Evolutionary conservation across 1,140 invertebrate species (phyloP), one percentile per base, ranked within the genome.

Genomic region (Drosophila baimaii): DNA sequence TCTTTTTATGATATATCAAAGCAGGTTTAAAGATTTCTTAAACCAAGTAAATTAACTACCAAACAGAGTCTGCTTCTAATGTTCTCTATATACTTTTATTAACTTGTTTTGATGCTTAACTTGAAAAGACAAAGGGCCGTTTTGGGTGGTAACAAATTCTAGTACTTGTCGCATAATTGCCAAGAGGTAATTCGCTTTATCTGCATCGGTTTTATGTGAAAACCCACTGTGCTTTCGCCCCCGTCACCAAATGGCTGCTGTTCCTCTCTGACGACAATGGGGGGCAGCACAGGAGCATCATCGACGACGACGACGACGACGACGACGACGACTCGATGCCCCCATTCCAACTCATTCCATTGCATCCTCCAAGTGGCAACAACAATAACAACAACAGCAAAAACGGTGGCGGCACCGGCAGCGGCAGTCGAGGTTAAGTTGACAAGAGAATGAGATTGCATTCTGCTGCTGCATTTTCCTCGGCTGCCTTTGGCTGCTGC

Each of bases 391-490:
- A n/a, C n/a, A 12, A 23, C 46, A 51, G 17, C 13, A 15, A 15
- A 9, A 27, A 29, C 17, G 27, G 27, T 27, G 27, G 27, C 37
- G 17, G 15, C 17, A 52, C 52, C 58, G 51, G 57, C 49, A 56
- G 55, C 63, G 59, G 57, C 75, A 76, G 84, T 63, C 73, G 84
- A 88, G 84, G 84, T 89, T 88, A 89, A 89, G 84, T 88, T 88
- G 84, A 89, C 84, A 88, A 88, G 85, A 88, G 83, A 89, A 89
- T 80, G 80, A 88, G 84, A 88, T 88, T 88, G 84, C 84, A 88
- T 88, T 89, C 70, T 77, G 63, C 72, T 69, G 79, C 49, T 56
- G 25, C 44, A 21, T 25, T 61, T 59, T 54, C 52, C 49, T 52
- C 13, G 35, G 35, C 35, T 61, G 63, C 54, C 69, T 54, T 55